A percentile compares a stretch with the other conserved stretches of the same genome.
phyloP scores from a whole-genome alignment of 2,797 vertebrate species.

The Austrolebias charrua region DNA sequence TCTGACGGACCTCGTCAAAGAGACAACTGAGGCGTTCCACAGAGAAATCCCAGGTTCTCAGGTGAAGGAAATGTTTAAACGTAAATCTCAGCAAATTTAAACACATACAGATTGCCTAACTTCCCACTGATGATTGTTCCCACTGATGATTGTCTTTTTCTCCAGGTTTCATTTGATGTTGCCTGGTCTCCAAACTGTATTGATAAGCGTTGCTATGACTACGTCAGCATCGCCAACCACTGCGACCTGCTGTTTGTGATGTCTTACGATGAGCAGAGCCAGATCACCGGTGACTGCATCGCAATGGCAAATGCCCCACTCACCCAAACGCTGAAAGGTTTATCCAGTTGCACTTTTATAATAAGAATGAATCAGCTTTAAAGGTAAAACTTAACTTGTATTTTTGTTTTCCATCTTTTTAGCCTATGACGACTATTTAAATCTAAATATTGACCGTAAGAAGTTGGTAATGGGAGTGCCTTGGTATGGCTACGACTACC shows the following conservation, averaged over 20 bases:
- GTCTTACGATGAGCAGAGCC: constrained; percentile 96
- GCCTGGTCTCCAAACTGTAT: constrained; percentile 91
- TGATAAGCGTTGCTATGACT: constrained; percentile 92
- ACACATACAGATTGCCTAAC: neutral
- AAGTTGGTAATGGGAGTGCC: constrained; percentile 96
- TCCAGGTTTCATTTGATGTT: constrained; percentile 94
- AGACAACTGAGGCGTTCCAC: constrained; percentile 90
- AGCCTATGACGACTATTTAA: constrained; percentile 88
- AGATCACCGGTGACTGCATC: constrained; percentile 87
- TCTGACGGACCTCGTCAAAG: constrained; percentile 88
- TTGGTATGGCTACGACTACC: constrained; percentile 97
- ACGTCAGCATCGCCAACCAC: constrained; percentile 85
- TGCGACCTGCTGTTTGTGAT: constrained; percentile 97
- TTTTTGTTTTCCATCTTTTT: constrained; percentile 42
- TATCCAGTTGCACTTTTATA: neutral
- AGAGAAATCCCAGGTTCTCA: constrained; percentile 91
- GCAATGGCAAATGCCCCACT: constrained; percentile 92
- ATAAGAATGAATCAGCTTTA: neutral
- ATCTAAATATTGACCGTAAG: constrained; percentile 83
- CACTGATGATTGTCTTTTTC: constrained; percentile 18
- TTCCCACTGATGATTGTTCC: neutral
- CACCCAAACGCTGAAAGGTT: constrained; percentile 86
- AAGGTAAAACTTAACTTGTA: neutral
- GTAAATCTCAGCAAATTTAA: neutral
- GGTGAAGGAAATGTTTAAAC: constrained; percentile 71